Conservation (phyloP, 1,140 invertebrate species). For the Kradibia gibbosae region DNA sequence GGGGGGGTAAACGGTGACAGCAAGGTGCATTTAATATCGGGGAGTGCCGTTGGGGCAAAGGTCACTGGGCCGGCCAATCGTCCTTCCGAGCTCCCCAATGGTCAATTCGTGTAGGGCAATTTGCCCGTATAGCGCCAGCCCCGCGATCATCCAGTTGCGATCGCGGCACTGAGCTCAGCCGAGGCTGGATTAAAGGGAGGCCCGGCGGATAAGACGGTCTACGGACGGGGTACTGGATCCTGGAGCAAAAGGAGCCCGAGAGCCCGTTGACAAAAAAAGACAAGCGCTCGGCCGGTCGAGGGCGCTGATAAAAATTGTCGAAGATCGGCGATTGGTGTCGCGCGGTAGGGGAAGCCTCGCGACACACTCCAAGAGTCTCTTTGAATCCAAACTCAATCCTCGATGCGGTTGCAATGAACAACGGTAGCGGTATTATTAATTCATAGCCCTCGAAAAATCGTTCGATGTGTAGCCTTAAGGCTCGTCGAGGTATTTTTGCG, state of each 20-base stretch:
- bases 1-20: too few relatives aligned
- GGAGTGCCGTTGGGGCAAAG: too few relatives aligned
- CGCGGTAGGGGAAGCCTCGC: neutral
- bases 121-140: neutral
- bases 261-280: too few relatives aligned
- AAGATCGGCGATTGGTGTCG: neutral
- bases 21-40: too few relatives aligned
- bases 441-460: neutral
- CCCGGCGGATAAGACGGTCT: neutral
- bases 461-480: too few relatives aligned
- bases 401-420: neutral
- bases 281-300: too few relatives aligned
- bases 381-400: too few relatives aligned
- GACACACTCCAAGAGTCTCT: neutral
- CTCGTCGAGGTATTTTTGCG: too few relatives aligned
- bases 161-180: neutral
- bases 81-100: neutral
- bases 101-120: neutral
- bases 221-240: neutral
- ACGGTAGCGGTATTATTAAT: neutral
- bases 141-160: slow-evolving; percentile 15
- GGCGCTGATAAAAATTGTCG: too few relatives aligned
- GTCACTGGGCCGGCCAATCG: neutral
- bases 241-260: too few relatives aligned
- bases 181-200: neutral